Conservation (phyloP, 1,140 invertebrate species). For the Megalonaias nervosa region DNA sequence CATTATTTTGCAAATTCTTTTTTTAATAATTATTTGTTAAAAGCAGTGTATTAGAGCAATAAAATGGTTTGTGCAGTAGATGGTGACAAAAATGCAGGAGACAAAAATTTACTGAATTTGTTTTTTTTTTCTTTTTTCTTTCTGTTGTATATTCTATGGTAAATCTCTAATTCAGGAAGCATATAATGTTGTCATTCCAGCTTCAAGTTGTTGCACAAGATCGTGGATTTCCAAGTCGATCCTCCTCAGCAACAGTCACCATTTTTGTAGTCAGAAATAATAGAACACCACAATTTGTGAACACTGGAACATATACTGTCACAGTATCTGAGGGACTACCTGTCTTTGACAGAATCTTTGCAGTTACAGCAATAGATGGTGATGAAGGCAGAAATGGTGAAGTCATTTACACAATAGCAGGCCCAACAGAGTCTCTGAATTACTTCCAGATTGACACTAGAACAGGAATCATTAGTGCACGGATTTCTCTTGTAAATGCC, state of each 20-base stretch:
- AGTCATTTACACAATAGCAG: slow-evolving; percentile 36
- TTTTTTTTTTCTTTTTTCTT: too few species aligned
- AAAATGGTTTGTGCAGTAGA: too few species aligned
- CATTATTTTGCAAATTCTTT: too few species aligned
- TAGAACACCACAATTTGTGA: slow-evolving; percentile 40
- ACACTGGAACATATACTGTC: slow-evolving; percentile 15
- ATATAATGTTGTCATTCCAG: slow-evolving; percentile 18
- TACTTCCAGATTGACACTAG: slow-evolving; percentile 43
- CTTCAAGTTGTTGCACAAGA: slow-evolving; percentile 39
- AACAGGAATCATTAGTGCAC: slow-evolving; percentile 35
- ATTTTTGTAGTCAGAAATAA: slow-evolving; percentile 43
- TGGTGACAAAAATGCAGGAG: too few species aligned
- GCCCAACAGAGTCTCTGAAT: slow-evolving; percentile 5
- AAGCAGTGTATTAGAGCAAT: too few species aligned
- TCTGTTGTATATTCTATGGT: too few species aligned
- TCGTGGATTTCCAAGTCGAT: slow-evolving; percentile 23
- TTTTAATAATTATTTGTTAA: too few species aligned
- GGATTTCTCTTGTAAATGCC: slow-evolving; percentile 36
- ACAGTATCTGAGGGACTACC: slow-evolving; percentile 35
- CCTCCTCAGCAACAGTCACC: slow-evolving; percentile 21
- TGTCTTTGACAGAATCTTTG: slow-evolving; percentile 30
- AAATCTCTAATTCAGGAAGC: too few species aligned
- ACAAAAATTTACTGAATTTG: too few species aligned
- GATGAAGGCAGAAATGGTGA: slow-evolving; percentile 40
- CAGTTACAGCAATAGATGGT: slow-evolving; percentile 37